Conservation (phyloP, 1,140 invertebrate species). For the Calosoma granatense region DNA sequence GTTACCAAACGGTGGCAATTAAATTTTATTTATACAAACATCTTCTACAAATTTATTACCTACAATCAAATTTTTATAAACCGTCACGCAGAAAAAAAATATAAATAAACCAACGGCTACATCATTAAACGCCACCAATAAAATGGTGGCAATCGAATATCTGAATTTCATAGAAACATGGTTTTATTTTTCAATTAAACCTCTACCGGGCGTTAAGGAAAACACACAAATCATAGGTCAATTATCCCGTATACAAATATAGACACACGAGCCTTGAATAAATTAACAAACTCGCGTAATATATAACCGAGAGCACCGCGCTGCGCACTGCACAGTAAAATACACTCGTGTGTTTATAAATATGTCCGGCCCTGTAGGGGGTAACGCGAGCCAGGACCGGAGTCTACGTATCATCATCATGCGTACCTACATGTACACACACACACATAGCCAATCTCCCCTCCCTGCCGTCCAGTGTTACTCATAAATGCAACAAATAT, state of each 20-base stretch:
- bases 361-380: slow-evolving; percentile 7
- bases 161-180: too few relatives aligned
- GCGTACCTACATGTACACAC: not conserved
- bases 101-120: too few relatives aligned
- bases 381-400: not conserved
- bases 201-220: slow-evolving; percentile 12
- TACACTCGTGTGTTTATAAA: slow-evolving; percentile 4
- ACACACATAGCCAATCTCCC: too few relatives aligned
- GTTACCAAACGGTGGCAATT: not conserved
- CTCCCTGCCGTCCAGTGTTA: too few relatives aligned
- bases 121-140: too few relatives aligned
- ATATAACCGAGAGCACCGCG: slow-evolving; percentile 16
- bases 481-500: too few relatives aligned
- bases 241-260: slow-evolving; percentile 22
- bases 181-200: too few relatives aligned
- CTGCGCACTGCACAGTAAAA: not conserved
- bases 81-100: too few relatives aligned
- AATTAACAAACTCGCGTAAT: slow-evolving; percentile 18
- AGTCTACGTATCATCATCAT: not conserved
- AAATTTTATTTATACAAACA: not conserved
- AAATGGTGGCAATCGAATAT: too few relatives aligned
- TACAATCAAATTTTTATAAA: not conserved
- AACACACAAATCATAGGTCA: slow-evolving; percentile 23
- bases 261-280: slow-evolving; percentile 18
- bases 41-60: not conserved